A percentile compares a stretch with the other conserved stretches of the same genome.
These are phyloP conservation scores for Zoroaster sp. DNA, from an alignment of 53 echinoderm and acorn worm genomes.

Conservation along the genomic window DNA sequence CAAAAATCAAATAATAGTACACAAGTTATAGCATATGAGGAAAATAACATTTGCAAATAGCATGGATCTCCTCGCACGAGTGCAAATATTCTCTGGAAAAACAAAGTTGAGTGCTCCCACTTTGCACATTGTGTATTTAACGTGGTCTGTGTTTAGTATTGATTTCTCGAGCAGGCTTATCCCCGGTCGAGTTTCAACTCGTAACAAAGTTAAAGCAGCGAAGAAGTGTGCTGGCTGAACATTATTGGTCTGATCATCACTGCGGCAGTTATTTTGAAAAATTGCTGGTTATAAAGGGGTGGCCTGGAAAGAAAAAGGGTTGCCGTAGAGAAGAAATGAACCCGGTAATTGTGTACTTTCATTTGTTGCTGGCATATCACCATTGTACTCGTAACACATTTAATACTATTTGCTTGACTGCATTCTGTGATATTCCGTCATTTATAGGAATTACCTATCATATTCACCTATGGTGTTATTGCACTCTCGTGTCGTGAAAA, in stretches of 20 bases:
- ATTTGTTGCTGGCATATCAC: no score
- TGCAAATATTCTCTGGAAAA: not conserved
- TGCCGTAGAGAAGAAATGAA: no score
- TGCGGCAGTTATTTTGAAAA: not conserved
- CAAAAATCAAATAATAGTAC: no score
- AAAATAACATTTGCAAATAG: no score
- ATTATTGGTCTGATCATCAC: not conserved
- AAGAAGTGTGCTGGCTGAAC: not conserved
- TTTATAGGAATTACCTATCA: not conserved
- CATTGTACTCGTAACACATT: no score
- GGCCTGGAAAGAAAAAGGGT: no score
- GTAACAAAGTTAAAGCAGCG: constrained; percentile 32
- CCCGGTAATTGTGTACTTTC: no score
- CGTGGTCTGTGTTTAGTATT: not conserved
- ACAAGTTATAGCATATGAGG: no score
- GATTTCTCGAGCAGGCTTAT: constrained; percentile 15
- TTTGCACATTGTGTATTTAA: constrained; percentile 29
- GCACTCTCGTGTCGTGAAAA: not conserved
- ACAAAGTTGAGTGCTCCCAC: constrained; percentile 20
- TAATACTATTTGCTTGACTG: not conserved
- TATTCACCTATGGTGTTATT: not conserved
- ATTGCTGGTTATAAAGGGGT: not conserved
- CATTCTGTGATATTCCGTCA: not conserved
- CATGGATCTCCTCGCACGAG: constrained; percentile 1
- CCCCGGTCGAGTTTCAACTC: constrained; percentile 30